phyloP scores from a whole-genome alignment of 2,797 vertebrate species.

The Zenarchopterus dispar region DNA sequence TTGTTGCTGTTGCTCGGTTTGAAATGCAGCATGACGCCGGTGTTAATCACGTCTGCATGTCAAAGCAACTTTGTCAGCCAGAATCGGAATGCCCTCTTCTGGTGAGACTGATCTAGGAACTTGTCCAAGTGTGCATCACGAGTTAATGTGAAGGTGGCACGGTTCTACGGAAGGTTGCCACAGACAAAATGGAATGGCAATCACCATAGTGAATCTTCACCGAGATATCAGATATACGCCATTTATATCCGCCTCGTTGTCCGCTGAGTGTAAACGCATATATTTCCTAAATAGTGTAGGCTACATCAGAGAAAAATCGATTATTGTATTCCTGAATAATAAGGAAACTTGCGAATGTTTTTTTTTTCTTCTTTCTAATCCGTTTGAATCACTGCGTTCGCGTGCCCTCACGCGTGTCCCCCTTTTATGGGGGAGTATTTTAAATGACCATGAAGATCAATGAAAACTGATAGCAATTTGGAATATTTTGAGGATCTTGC shows the following conservation, averaged over 20 bases:
- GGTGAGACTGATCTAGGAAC: conserved; percentile 74
- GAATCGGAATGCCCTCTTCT: conserved; percentile 86
- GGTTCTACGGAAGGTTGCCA: conserved; percentile 5
- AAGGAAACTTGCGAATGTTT: no score
- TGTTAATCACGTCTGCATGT: conserved; percentile 75
- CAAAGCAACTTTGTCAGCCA: conserved; percentile 80
- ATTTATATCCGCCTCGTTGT: no score
- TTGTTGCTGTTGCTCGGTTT: conserved; percentile 45
- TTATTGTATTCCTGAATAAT: no score
- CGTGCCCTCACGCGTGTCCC: no score
- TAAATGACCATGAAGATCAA: no score
- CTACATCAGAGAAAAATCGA: no score
- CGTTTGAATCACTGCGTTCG: no score
- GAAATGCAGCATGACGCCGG: conserved; percentile 56
- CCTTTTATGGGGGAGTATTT: no score
- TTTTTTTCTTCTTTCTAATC: no score
- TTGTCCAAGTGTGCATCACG: conserved; percentile 35
- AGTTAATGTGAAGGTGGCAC: conserved; percentile 19
- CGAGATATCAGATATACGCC: not conserved
- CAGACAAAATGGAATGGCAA: conserved; percentile 1
- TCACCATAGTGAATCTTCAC: not conserved
- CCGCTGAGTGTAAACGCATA: no score
- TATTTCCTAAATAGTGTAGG: no score
- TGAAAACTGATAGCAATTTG: no score
- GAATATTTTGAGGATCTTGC: not conserved